Conservation (phyloP, 2,888 invertebrate species). For the Cerastoderma edule region DNA sequence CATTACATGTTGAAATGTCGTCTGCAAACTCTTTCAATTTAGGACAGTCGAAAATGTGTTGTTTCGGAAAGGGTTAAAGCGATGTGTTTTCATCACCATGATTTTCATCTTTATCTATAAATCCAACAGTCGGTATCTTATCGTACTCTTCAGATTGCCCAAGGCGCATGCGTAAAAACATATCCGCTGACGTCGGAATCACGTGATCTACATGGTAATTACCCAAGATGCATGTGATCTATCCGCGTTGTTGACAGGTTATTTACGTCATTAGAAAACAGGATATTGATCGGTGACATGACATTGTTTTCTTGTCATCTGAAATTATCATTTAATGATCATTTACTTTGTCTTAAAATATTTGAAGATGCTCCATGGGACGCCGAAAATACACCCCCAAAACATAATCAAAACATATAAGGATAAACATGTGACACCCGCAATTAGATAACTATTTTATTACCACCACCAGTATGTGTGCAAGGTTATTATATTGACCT, state of each 20-base stretch:
- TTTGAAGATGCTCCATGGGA: not conserved
- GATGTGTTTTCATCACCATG: not conserved
- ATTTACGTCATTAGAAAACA: constrained; percentile 3
- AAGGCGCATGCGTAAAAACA: constrained; percentile 14
- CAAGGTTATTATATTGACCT: too few species aligned
- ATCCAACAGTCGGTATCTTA: too few species aligned
- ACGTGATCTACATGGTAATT: constrained; percentile 22
- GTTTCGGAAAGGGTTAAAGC: too few species aligned
- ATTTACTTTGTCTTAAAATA: not conserved
- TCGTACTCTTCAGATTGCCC: too few species aligned
- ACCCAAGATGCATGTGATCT: not conserved
- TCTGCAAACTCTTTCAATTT: too few species aligned
- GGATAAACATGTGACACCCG: too few species aligned
- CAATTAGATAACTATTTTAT: too few species aligned
- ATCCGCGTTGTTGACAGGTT: constrained; percentile 12
- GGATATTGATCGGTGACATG: constrained; percentile 15
- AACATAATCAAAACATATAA: too few species aligned
- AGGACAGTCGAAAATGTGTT: too few species aligned
- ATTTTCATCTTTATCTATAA: not conserved
- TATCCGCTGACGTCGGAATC: constrained; percentile 14
- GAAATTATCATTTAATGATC: not conserved
- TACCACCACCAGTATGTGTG: too few species aligned
- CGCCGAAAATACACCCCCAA: too few species aligned
- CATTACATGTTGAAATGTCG: too few species aligned
- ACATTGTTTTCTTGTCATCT: constrained; percentile 20